Evolutionary conservation across 2,888 invertebrate species (phyloP).

Genomic region (Eristalis arbustorum): DNA sequence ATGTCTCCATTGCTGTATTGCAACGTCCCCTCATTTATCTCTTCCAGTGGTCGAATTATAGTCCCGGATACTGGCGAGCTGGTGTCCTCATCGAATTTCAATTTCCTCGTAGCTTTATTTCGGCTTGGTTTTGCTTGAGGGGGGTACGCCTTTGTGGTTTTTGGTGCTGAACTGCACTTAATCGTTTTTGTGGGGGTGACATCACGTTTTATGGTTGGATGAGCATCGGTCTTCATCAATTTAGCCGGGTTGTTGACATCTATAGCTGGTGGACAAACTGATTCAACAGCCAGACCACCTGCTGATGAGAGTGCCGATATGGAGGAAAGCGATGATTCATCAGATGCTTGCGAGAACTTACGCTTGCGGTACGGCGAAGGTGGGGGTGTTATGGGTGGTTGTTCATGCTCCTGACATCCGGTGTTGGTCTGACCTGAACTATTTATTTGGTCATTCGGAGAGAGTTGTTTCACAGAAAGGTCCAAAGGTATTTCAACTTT

Average conservation of each 20-base stretch:
- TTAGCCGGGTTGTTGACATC: constrained; percentile 74
- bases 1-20: constrained; percentile 91
- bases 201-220: constrained; percentile 72
- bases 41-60: constrained; percentile 91
- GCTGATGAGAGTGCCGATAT: constrained; percentile 41
- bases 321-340: constrained; percentile 61
- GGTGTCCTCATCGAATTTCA: constrained; percentile 95
- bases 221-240: constrained; percentile 71
- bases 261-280: constrained; percentile 7
- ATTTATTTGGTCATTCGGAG: constrained; percentile 71
- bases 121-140: constrained; percentile 77
- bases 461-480: constrained; percentile 84
- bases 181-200: constrained; percentile 77
- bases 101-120: constrained; percentile 85
- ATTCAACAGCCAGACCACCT: constrained; percentile 56
- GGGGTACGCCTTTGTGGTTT: constrained; percentile 75
- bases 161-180: constrained; percentile 75
- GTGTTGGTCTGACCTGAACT: neutral
- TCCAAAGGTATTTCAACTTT: constrained; percentile 84
- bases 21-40: constrained; percentile 88
- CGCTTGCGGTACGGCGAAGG: constrained; percentile 85
- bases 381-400: constrained; percentile 87
- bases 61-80: constrained; percentile 97
- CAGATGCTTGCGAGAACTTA: constrained; percentile 52
- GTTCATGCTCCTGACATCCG: constrained; percentile 20